These are phyloP conservation scores for Bos javanicus DNA, from an alignment of 2,113 vertebrate genomes.

Conservation along the genomic window DNA sequence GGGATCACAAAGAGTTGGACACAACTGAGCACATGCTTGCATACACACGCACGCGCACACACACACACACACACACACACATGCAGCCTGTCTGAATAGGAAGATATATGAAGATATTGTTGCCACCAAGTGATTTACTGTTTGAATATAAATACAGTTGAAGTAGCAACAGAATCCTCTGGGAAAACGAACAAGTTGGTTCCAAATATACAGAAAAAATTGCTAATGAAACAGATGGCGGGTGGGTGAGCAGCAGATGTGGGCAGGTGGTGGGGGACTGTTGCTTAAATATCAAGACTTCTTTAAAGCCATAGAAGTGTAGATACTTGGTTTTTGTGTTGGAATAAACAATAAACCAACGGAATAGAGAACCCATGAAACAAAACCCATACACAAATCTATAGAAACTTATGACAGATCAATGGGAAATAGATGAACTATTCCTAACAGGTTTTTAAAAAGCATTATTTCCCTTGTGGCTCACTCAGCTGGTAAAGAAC, in stretches of 20 bases:
- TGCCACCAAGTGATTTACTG: not conserved
- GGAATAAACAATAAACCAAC: not conserved
- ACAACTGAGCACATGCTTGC: not conserved
- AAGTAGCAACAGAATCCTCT: not conserved
- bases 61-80: not conserved
- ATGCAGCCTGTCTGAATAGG: not conserved
- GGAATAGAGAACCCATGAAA: not conserved
- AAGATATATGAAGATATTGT: not conserved
- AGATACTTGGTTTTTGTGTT: not conserved
- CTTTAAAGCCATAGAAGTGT: not conserved
- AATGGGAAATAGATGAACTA: not conserved
- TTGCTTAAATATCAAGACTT: not conserved
- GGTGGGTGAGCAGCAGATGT: accelerated
- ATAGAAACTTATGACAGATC: not conserved
- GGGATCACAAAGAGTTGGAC: not conserved
- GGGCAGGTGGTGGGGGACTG: accelerated
- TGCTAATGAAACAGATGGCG: not conserved
- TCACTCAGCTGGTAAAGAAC: not conserved
- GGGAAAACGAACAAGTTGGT: not conserved
- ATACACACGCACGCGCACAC: not conserved
- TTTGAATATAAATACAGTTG: not conserved
- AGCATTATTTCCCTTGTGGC: not conserved
- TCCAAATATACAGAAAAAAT: not conserved
- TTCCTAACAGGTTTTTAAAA: not conserved
- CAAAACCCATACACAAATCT: not conserved